Evolutionary conservation across 1,140 invertebrate species (phyloP), one percentile per base, ranked within the genome.

Genomic region (Pantala flavescens): DNA sequence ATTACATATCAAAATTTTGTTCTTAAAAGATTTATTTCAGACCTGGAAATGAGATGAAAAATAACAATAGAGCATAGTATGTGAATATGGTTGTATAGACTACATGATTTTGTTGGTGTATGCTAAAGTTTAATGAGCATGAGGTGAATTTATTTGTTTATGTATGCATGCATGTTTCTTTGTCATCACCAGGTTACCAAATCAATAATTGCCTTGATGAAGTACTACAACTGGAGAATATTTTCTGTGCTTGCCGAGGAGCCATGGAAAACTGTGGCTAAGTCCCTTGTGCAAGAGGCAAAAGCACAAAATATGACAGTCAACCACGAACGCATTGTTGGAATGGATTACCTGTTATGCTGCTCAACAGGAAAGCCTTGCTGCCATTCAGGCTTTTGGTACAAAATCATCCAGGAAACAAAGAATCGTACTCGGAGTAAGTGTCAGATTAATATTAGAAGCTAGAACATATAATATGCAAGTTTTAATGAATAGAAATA

Each of bases 221-320:
- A 89, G 55, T 93, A 97, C 83, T 96, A 94, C 83, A 90, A 92
- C 78, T 99, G 96, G 96, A 89, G 90, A 75, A 96, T 95, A 81
- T 98, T 98, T 84, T 91, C 93, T 21, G 92, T 99, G 71, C 86
- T 98, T n/a, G 91, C 91, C 75, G 95, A 98, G 80, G 88, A 90
- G 73, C 83, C 87, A 0, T 94, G 90, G 89, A 86, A 86, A 76
- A 91, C 89, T 0, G 93, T 96, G 7, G 93, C 92, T 0, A 84
- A 88, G 73, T 90, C 89, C 14, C 83, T 97, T 71, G 85, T 88
- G 80, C 86, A 90, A 74, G 87, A 92, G 80, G 93, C 93, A 0
- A 81, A 84, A 75, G 83, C 85, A 75, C 84, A 89, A 77, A 94
- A 94, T 80, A 90, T 95, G 84, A 93, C 90, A 12, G 87, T 95